Base-by-base conservation (phyloP, 1,140 invertebrate genomes). In the Lordiphosa collinella region DNA sequence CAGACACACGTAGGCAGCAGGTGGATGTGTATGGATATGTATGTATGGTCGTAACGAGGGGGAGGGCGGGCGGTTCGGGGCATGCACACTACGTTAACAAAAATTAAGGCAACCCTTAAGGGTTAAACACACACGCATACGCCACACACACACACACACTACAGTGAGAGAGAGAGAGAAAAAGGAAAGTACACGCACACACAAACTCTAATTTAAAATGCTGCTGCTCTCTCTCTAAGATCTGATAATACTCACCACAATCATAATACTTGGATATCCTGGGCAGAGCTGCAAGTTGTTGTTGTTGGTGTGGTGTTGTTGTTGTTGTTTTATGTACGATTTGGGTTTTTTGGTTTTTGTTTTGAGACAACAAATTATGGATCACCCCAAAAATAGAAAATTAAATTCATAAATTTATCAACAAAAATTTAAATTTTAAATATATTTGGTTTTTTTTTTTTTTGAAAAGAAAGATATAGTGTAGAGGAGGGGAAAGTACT, bases 191-290 rank as follows among this genome's bases (percentile, higher is more conserved):
- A 16, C 13, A 38, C 13, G 9, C 6, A 8, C 14, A 38, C 37
- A 38, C 14, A 38, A 16, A 25, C 6, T 25, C 22, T 25, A 25
- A 25, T 25, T 25, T 25, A 7, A 25, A 25, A 25, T 25, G 14
- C 8, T 38, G 4, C 7, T 10, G 7, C 9, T 38, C 12, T 14
- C 37, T 14, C 2, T 18, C 37, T 44, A 13, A 18, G 10, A 16
- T 18, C 8, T 29, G 22, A 2, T n/a, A 35, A 48, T 40, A 92
- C 92, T 92, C 92, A 92, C 92, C 92, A 89, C 91, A 92, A 85
- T 92, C 92, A 90, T 92, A 92, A 89, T 92, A 92, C 89, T 90
- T 92, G 72, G 88, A 89, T 89, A 92, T 92, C 92, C 92, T 91
- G 89, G 92, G 92, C 84, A 92, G 90, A 89, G 91, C 92, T 92